These are phyloP conservation scores for Neoaliturus tenellus DNA, from an alignment of 2,888 invertebrate species.

Conservation along the genomic window DNA sequence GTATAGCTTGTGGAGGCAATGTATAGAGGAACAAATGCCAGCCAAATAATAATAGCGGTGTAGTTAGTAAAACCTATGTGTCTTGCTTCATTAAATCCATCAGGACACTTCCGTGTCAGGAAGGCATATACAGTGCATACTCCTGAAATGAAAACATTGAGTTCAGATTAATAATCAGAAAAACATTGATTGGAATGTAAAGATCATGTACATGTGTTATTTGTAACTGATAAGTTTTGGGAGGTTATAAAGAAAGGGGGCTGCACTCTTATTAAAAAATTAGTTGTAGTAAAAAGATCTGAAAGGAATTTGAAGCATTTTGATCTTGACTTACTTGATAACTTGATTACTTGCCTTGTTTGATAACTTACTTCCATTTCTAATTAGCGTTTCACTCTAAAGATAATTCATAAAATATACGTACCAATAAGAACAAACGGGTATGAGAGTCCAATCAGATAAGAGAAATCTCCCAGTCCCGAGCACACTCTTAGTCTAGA, in stretches of 20 bases:
- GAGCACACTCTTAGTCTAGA: slow-evolving; percentile 70
- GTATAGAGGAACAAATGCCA: slow-evolving; percentile 76
- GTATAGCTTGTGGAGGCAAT: slow-evolving; percentile 73
- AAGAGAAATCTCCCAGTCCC: slow-evolving; percentile 74
- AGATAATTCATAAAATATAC: too few species aligned
- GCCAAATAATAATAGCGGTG: slow-evolving; percentile 76
- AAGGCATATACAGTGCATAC: slow-evolving; percentile 76
- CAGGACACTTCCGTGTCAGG: slow-evolving; percentile 77
- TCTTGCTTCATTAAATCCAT: slow-evolving; percentile 77
- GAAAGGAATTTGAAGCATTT: too few species aligned
- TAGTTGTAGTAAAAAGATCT: too few species aligned
- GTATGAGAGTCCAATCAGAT: slow-evolving; percentile 74
- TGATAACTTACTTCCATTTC: too few species aligned
- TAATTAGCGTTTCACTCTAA: too few species aligned
- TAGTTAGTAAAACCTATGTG: slow-evolving; percentile 77
- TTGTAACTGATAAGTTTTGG: too few species aligned
- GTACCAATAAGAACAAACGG: slow-evolving; percentile 75
- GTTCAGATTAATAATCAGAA: slow-evolving; percentile 72
- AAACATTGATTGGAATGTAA: too few species aligned
- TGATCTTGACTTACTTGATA: too few species aligned
- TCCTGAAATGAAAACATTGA: slow-evolving; percentile 64
- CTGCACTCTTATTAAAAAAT: too few species aligned
- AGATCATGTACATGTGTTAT: too few species aligned
- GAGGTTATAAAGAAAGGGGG: too few species aligned
- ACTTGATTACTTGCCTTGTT: too few species aligned